A percentile compares a stretch with the other conserved stretches of the same genome.
Evolutionary conservation across 1,140 invertebrate species (phyloP).

Genomic region (Tachypleus tridentatus): DNA sequence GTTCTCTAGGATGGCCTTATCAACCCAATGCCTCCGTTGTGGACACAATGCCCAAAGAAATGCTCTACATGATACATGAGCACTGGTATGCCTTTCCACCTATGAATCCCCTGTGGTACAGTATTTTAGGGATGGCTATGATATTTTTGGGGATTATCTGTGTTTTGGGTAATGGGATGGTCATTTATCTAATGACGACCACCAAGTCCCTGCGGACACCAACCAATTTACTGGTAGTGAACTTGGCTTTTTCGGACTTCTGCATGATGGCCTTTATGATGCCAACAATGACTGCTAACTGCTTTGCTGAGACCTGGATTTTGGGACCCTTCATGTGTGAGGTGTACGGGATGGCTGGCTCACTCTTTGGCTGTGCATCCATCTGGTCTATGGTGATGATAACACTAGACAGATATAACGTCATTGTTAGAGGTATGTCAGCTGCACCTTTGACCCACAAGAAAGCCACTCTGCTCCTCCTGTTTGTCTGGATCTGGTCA

Average conservation of each 20-base stretch:
- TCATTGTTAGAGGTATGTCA: conserved; percentile 66
- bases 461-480: conserved; percentile 50
- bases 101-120: conserved; percentile 64
- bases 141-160: conserved; percentile 54
- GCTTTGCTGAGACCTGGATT: conserved; percentile 75
- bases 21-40: conserved; percentile 52
- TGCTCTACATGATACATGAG: conserved; percentile 53
- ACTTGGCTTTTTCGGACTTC: conserved; percentile 76
- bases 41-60: conserved; percentile 57
- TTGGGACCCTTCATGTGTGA: conserved; percentile 68
- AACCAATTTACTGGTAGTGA: conserved; percentile 69
- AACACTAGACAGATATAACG: conserved; percentile 67
- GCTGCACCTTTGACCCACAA: conserved; percentile 55
- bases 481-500: conserved; percentile 55
- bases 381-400: conserved; percentile 76
- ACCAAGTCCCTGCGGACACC: conserved; percentile 65
- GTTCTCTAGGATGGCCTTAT: conserved; percentile 9
- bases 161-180: conserved; percentile 66
- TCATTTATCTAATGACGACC: conserved; percentile 67
- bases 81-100: conserved; percentile 66
- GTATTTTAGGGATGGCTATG: conserved; percentile 59
- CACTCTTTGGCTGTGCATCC: conserved; percentile 61
- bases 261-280: conserved; percentile 69
- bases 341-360: conserved; percentile 62
- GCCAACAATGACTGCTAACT: conserved; percentile 65